Percentiles rank a stretch among this genome's conserved stretches.
These are phyloP conservation scores for Chauna torquata DNA, from an alignment of 2,113 vertebrate species.

Conservation along the genomic window DNA sequence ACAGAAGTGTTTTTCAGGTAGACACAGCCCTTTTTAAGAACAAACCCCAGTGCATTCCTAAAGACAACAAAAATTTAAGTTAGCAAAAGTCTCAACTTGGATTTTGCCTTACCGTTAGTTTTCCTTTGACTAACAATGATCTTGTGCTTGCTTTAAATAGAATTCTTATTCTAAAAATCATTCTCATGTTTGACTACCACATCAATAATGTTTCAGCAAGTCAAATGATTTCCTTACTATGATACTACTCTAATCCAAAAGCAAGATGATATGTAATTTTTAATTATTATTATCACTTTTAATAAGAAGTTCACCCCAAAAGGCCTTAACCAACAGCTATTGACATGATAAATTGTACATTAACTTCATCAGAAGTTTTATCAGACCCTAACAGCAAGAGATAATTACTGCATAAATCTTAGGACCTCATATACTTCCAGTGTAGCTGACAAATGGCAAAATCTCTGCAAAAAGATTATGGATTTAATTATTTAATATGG, in stretches of 20 bases:
- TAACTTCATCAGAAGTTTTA: background rate
- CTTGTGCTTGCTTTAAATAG: background rate
- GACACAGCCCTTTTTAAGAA: background rate
- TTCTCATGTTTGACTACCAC: background rate
- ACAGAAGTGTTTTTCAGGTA: background rate
- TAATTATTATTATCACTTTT: background rate
- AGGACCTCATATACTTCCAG: background rate
- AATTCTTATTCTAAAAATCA: background rate
- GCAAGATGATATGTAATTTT: background rate
- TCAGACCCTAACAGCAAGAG: background rate
- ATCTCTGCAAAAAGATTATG: background rate
- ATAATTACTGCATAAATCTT: slow-evolving; percentile 14
- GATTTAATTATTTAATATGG: background rate
- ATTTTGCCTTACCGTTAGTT: background rate
- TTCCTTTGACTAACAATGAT: background rate
- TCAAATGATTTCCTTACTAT: background rate
- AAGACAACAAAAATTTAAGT: background rate
- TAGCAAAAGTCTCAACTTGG: background rate
- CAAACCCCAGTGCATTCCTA: background rate
- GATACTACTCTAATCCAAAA: background rate
- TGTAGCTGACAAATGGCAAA: background rate
- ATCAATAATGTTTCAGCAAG: background rate
- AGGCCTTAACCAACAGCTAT: background rate
- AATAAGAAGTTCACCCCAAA: background rate
- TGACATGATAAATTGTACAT: background rate